Percentiles rank a stretch among this genome's conserved stretches.
Conservation (phyloP, 2,888 invertebrate species). For the Hemicrepidius hirtus region DNA sequence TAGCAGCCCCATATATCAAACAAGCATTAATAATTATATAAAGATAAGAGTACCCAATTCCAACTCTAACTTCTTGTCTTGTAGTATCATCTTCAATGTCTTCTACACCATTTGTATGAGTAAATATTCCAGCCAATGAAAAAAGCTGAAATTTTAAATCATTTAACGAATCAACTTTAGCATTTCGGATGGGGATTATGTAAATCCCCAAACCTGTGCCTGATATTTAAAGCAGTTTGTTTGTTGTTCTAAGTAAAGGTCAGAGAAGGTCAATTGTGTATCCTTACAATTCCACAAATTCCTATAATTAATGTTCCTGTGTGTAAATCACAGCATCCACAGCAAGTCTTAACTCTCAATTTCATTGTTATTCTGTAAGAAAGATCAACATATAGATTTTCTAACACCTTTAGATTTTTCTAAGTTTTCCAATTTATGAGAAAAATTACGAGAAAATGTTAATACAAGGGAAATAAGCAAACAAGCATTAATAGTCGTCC, state of each 20-base stretch:
- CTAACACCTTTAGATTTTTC: no score
- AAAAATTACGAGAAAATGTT: no score
- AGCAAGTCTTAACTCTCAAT: conserved; percentile 34
- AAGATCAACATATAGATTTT: no score
- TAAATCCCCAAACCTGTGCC: no score
- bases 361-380: conserved; percentile 13
- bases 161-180: no score
- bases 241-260: no score
- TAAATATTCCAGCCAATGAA: conserved; percentile 36
- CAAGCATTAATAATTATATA: conserved; percentile 26
- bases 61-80: conserved; percentile 28
- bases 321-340: conserved; percentile 41
- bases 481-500: no score
- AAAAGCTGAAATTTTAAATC: conserved; percentile 40
- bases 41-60: conserved; percentile 42
- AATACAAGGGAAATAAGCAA: no score
- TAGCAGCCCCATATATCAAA: conserved; percentile 38
- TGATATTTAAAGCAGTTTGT: no score
- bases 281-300: conserved; percentile 46
- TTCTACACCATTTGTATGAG: conserved; percentile 29
- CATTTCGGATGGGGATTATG: no score
- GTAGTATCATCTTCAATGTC: conserved; percentile 36
- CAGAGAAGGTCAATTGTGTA: background rate
- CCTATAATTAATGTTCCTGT: conserved; percentile 45
- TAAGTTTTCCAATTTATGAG: no score